phyloP scores from a whole-genome alignment of 2,113 vertebrate species.

The Monarcha castaneiventris region DNA sequence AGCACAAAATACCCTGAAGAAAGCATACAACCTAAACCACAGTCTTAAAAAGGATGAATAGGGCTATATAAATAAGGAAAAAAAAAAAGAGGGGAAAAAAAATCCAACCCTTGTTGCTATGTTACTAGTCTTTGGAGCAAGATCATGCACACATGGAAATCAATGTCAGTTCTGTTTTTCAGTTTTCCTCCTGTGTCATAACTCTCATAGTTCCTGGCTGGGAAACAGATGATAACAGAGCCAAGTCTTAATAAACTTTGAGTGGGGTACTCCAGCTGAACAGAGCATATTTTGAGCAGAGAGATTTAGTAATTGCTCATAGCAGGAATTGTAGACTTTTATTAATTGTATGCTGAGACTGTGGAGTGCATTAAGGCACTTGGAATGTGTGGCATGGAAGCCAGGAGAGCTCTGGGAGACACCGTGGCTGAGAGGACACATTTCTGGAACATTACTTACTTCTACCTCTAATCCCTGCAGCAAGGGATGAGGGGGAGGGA shows the following conservation, averaged over 20 bases:
- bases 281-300: conserved; percentile 13
- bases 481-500: not conserved
- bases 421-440: not conserved
- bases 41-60: not conserved
- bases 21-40: not conserved
- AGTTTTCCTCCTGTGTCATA: conserved; percentile 39
- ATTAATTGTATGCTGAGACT: conserved; percentile 9
- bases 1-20: not conserved
- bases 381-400: conserved; percentile 12
- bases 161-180: conserved; percentile 47
- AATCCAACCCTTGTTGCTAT: conserved; percentile 19
- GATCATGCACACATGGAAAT: conserved; percentile 46
- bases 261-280: conserved; percentile 49
- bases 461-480: not conserved
- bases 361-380: not conserved
- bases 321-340: not conserved
- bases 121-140: conserved; percentile 44
- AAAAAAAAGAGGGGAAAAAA: not conserved
- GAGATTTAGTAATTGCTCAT: conserved; percentile 12
- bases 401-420: conserved; percentile 8
- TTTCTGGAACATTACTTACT: not conserved
- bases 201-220: conserved; percentile 37
- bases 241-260: conserved; percentile 53
- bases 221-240: conserved; percentile 13
- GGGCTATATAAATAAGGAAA: not conserved